phyloP scores from a whole-genome alignment of 1,140 invertebrate species.

The Subanguina moxae region DNA sequence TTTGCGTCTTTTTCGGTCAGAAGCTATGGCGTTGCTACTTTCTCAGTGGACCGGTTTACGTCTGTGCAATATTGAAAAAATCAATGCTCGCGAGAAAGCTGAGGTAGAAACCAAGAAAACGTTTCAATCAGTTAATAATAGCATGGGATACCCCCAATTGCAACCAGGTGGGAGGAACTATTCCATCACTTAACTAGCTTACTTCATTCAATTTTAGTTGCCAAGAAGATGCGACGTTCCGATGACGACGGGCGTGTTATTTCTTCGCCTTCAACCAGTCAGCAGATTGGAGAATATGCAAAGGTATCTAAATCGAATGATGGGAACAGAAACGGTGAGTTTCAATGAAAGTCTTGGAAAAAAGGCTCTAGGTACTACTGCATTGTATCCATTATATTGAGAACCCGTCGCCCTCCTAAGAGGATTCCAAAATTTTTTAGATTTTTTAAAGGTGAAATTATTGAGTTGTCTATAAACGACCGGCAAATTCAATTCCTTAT shows the following conservation, averaged over 20 bases:
- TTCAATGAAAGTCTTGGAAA: too few relatives aligned
- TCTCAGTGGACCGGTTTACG: conserved; percentile 47
- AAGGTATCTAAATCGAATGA: neutral
- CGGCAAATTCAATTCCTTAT: too few relatives aligned
- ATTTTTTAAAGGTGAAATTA: too few relatives aligned
- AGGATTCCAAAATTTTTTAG: too few relatives aligned
- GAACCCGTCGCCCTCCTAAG: too few relatives aligned
- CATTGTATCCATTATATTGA: too few relatives aligned
- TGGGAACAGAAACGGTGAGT: too few relatives aligned
- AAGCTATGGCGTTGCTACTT: conserved; percentile 39
- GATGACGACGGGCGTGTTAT: neutral
- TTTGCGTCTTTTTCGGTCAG: conserved; percentile 37
- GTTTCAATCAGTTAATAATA: neutral
- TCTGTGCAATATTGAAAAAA: conserved; percentile 29
- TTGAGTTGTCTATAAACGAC: too few relatives aligned
- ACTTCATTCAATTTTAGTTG: too few relatives aligned
- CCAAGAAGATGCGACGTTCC: neutral
- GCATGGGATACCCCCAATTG: neutral
- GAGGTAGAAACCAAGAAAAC: conserved; percentile 1
- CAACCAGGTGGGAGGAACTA: neutral
- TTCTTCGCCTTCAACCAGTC: neutral
- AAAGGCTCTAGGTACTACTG: too few relatives aligned
- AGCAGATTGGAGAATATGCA: neutral
- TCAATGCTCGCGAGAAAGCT: neutral
- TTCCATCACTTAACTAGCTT: too few relatives aligned